These are phyloP conservation scores for Rhinolophus sinicus DNA, from an alignment of 2,113 vertebrate genomes.

Conservation along the genomic window DNA sequence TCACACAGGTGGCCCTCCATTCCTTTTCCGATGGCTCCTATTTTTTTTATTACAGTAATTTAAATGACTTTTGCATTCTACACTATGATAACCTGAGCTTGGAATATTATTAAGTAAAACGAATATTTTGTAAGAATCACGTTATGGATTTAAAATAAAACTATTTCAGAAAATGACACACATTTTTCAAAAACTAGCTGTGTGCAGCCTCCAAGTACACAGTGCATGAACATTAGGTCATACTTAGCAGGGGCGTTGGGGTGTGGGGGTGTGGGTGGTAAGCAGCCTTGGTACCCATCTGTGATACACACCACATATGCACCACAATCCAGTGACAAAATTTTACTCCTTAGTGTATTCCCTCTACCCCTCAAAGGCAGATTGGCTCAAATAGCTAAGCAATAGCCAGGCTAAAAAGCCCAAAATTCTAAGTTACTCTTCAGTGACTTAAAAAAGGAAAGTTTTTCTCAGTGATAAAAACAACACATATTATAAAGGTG, in stretches of 20 bases:
- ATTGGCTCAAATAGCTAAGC: not conserved
- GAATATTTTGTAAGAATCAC: not conserved
- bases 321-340: not conserved
- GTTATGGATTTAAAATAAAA: slow-evolving; percentile 34
- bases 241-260: not conserved
- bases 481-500: not conserved
- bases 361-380: not conserved
- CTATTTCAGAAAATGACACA: not conserved
- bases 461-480: not conserved
- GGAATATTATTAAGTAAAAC: slow-evolving; percentile 7
- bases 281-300: not conserved
- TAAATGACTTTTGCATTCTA: not conserved
- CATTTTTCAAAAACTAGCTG: not conserved
- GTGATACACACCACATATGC: not conserved
- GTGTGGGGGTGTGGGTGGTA: not conserved
- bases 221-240: not conserved
- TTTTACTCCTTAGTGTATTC: not conserved
- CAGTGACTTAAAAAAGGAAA: not conserved
- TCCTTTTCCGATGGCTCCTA: not conserved
- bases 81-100: not conserved
- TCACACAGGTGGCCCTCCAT: not conserved
- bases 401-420: not conserved
- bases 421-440: slow-evolving; percentile 8
- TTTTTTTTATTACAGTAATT: not conserved
- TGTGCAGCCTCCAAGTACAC: not conserved